Evolutionary conservation across 2,888 invertebrate species (phyloP).

Genomic region (Chloroclystis v-ata): DNA sequence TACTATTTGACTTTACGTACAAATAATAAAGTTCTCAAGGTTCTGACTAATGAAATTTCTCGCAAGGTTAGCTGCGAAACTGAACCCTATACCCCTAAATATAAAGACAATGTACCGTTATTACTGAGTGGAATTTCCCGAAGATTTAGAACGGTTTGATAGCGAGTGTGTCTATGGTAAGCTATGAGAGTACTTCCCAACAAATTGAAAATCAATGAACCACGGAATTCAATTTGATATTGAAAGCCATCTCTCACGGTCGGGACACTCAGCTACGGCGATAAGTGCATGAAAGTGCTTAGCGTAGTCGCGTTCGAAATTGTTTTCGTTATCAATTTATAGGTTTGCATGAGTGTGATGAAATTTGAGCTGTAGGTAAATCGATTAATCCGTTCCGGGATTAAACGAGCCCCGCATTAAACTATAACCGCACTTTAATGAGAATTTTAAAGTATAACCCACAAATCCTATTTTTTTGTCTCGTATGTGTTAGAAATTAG

Average conservation of each 20-base stretch:
- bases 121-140: constrained; percentile 39
- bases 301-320: neutral
- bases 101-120: constrained; percentile 18
- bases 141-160: constrained; percentile 64
- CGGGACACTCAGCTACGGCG: constrained; percentile 38
- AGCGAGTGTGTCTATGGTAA: constrained; percentile 63
- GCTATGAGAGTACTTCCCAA: constrained; percentile 68
- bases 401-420: too few relatives aligned
- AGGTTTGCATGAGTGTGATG: too few relatives aligned
- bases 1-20: neutral
- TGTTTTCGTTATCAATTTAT: neutral
- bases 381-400: too few relatives aligned
- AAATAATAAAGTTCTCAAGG: constrained; percentile 11
- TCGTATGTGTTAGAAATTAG: too few relatives aligned
- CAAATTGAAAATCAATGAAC: constrained; percentile 81
- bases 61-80: neutral
- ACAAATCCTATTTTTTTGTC: too few relatives aligned
- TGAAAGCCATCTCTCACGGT: constrained; percentile 77
- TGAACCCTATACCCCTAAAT: neutral
- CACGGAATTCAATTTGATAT: constrained; percentile 83
- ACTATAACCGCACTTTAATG: too few relatives aligned
- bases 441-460: too few relatives aligned
- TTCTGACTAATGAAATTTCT: neutral
- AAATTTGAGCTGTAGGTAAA: too few relatives aligned
- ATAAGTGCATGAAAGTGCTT: constrained; percentile 23